Conservation (phyloP, 2,888 invertebrate species). For the Chrysolina oricalcia region DNA sequence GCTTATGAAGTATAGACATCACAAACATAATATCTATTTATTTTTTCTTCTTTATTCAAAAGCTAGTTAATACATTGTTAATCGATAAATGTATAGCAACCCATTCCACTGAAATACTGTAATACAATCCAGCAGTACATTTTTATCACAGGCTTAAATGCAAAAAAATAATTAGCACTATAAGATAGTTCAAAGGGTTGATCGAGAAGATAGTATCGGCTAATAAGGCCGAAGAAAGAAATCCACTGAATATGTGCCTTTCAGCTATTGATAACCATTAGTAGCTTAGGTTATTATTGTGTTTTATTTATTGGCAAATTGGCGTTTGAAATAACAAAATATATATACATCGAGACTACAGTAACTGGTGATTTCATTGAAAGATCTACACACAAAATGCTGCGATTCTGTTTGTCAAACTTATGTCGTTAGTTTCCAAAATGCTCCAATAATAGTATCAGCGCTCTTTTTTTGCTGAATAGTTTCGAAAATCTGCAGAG, state of each 20-base stretch:
- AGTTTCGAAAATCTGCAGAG: too few relatives aligned
- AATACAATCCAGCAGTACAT: constrained; percentile 24
- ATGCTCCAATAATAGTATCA: too few relatives aligned
- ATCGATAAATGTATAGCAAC: constrained; percentile 19
- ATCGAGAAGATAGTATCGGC: neutral
- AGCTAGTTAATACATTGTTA: constrained; percentile 24
- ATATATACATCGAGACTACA: too few relatives aligned
- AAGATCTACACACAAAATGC: too few relatives aligned
- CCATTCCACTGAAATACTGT: constrained; percentile 25
- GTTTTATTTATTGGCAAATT: neutral
- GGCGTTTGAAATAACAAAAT: neutral
- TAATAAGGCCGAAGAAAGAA: neutral
- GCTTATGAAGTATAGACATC: constrained; percentile 50
- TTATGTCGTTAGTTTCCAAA: too few relatives aligned
- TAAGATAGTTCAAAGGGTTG: constrained; percentile 16
- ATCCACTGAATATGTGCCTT: neutral
- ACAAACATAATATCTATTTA: constrained; percentile 55
- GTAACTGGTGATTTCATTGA: too few relatives aligned
- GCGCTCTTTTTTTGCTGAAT: too few relatives aligned
- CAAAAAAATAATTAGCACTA: constrained; percentile 29
- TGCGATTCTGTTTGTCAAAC: too few relatives aligned
- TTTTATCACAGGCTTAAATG: constrained; percentile 47
- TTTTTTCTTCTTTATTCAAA: constrained; percentile 31
- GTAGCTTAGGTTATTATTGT: neutral
- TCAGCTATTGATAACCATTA: neutral